These are phyloP conservation scores for Lepidostoma basale DNA, from an alignment of 1,140 invertebrate genomes.

Conservation along the genomic window DNA sequence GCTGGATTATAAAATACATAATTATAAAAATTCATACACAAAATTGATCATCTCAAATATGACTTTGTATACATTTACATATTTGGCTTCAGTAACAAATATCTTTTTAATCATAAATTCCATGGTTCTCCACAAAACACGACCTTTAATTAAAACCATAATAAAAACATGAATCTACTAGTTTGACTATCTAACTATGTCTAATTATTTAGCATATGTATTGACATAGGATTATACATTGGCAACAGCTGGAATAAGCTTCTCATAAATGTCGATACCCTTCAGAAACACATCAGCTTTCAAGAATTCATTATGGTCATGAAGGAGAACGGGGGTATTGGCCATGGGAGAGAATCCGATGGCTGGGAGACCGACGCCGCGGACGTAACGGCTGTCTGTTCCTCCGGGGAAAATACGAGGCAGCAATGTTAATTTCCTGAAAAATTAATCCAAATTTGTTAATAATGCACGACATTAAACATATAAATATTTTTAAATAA, in stretches of 20 bases:
- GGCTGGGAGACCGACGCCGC: conserved; percentile 70
- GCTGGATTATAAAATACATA: too few relatives aligned
- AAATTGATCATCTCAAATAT: too few relatives aligned
- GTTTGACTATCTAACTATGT: not conserved
- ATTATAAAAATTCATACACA: too few relatives aligned
- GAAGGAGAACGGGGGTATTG: conserved; percentile 76
- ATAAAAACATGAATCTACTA: not conserved
- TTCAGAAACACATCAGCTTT: conserved; percentile 72
- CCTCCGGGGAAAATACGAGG: conserved; percentile 67
- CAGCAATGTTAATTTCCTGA: conserved; percentile 64
- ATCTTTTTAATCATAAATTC: too few relatives aligned
- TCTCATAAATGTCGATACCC: conserved; percentile 76
- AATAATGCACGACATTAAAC: too few relatives aligned
- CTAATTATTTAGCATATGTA: not conserved
- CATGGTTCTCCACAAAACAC: too few relatives aligned
- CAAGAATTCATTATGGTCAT: conserved; percentile 81
- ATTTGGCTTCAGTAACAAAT: too few relatives aligned
- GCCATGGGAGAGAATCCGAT: conserved; percentile 88
- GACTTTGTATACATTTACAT: too few relatives aligned
- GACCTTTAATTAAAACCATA: too few relatives aligned
- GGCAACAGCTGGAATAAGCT: conserved; percentile 60
- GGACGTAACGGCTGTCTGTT: conserved; percentile 57
- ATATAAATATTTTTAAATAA: too few relatives aligned
- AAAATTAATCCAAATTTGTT: conserved; percentile 33
- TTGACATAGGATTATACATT: conserved; percentile 54